Evolutionary conservation across 2,113 vertebrate species (phyloP), one percentile per base, ranked within the genome.

Genomic region (Oreochromis tanganicae): DNA sequence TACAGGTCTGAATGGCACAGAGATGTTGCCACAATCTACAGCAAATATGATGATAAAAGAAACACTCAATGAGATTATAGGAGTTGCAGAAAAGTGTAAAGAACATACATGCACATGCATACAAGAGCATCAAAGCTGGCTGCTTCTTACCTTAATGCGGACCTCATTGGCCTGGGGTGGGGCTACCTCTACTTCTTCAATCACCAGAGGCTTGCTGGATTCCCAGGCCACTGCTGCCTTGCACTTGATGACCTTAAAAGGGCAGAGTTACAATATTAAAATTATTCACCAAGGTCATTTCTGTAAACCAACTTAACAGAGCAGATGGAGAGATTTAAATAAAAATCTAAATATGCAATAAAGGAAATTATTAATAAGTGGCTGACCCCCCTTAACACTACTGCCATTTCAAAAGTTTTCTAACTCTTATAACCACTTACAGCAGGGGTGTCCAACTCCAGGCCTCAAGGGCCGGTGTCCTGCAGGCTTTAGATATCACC

Each of bases 111-210:
- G 24, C 7, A 32, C 13, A 59, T 4, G n/a, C 0, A 6, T 16
- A 27, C 5, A 17, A 24, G 14, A 12, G 46, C 27, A 11, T 66
- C 75, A 9, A 50, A 4, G 5, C 9, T 9, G 7, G 10, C 29
- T 3, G 4, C 61, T 1, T 93, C 89, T 92, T 85, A 98, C 97
- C 97, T 98, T 98, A 73, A 98, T 95, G 3, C 96, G 96, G 88
- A 99, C 93, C 96, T 98, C 97, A 68, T 97, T 92, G 7, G 93
- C 92, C 89, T 97, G 95, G 1, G 97, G 97, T 4, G 97, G 97
- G 4, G 97, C 97, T n/a, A 98, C 97, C 91, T 98, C 97, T 9
- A 98, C 95, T 71, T 98, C 97, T 43, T 98, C 98, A 7, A 97
- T 97, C 86, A 96, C 96, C 85, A 98, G 89, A 2, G 96, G 97